These are phyloP conservation scores for Corythornis cristatus DNA, from an alignment of 2,113 vertebrate genomes.

Conservation along the genomic window DNA sequence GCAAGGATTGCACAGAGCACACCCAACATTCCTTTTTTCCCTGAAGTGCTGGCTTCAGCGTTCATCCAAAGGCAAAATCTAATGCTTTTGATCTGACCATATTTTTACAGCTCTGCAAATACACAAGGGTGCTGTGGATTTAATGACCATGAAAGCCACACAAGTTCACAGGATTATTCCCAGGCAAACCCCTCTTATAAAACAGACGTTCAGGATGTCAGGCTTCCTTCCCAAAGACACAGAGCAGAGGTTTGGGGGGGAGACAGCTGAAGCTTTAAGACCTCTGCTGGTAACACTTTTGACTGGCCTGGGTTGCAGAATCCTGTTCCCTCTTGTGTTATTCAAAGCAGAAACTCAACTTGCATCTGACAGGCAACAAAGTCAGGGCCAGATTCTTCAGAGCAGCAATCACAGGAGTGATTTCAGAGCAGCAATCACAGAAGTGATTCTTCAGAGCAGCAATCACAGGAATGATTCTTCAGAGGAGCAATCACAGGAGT, in stretches of 20 bases:
- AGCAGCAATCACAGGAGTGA: not conserved
- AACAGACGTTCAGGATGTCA: not conserved
- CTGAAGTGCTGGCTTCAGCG: not conserved
- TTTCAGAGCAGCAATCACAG: not conserved
- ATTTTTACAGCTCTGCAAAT: constrained; percentile 14
- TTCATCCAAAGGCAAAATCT: not conserved
- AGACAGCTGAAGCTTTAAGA: not conserved
- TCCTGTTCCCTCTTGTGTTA: not conserved
- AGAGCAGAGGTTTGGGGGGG: not conserved
- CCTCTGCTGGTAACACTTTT: not conserved
- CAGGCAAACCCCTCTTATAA: not conserved
- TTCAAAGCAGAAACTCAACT: not conserved
- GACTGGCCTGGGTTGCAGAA: not conserved
- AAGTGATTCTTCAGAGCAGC: not conserved
- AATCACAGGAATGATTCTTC: not conserved
- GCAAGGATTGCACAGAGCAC: not conserved
- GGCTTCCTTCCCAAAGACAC: not conserved
- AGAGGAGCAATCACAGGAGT: not conserved
- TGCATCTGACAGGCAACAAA: not conserved
- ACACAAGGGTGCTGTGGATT: constrained; percentile 1
- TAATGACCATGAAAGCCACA: constrained; percentile 43
- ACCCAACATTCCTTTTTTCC: not conserved
- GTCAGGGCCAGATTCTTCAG: not conserved
- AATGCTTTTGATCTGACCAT: not conserved
- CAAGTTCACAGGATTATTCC: not conserved